Evolutionary conservation across 1,140 invertebrate genomes (phyloP).

Genomic region (Mylabris phalerata): DNA sequence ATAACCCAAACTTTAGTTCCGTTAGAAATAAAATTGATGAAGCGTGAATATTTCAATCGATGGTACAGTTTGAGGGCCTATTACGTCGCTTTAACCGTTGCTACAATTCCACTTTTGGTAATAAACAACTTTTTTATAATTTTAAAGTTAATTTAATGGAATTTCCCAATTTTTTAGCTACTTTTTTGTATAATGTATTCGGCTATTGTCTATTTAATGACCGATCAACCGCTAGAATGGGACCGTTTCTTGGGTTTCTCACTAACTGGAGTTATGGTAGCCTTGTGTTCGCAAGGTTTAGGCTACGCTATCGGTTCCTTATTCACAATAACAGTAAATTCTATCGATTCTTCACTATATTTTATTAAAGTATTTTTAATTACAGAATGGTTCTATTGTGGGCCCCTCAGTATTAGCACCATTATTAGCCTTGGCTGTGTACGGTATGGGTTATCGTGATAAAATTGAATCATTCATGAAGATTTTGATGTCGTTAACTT

Average conservation of each 20-base stretch:
- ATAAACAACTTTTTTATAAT: conserved; percentile 33
- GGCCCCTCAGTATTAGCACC: conserved; percentile 39
- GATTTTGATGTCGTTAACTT: conserved; percentile 51
- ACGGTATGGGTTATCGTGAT: conserved; percentile 43
- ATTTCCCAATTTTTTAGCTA: conserved; percentile 50
- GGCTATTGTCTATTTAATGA: conserved; percentile 38
- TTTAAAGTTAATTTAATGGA: not conserved
- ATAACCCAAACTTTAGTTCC: conserved; percentile 59
- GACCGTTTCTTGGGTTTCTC: conserved; percentile 38
- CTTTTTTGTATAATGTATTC: conserved; percentile 39
- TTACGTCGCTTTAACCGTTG: conserved; percentile 73
- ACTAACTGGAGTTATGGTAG: conserved; percentile 30
- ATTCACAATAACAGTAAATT: conserved; percentile 41
- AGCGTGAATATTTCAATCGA: conserved; percentile 86
- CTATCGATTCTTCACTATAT: not conserved
- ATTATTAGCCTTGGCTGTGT: conserved; percentile 40
- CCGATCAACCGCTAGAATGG: conserved; percentile 41
- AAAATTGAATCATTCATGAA: conserved; percentile 47
- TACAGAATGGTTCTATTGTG: conserved; percentile 43
- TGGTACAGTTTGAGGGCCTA: conserved; percentile 91
- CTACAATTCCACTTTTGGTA: conserved; percentile 63
- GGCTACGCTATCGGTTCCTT: conserved; percentile 43
- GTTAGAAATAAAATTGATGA: conserved; percentile 74
- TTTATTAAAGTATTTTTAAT: not conserved
- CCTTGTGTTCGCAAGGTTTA: conserved; percentile 41